phyloP scores from a whole-genome alignment of 2,888 invertebrate genomes.

The Pachydiplax longipennis region DNA sequence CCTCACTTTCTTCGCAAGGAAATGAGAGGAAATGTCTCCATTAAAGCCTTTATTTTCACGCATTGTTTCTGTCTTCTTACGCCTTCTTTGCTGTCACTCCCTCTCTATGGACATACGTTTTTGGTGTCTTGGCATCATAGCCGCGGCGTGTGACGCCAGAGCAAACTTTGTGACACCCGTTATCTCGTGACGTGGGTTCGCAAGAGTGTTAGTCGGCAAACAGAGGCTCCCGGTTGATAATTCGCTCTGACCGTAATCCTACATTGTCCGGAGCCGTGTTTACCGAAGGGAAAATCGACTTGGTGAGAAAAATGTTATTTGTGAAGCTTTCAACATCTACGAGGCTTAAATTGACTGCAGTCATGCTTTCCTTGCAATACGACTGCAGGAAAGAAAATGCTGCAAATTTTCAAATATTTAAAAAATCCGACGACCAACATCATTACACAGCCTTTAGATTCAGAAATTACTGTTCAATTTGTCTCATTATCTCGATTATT shows the following conservation, averaged over 20 bases:
- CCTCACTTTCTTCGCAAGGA: no score
- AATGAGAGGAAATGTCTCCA: neutral
- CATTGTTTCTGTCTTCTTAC: no score
- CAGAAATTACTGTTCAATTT: no score
- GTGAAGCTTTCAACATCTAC: neutral
- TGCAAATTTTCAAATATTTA: no score
- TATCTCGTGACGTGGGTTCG: neutral
- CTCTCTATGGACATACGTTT: neutral
- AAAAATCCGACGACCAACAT: no score
- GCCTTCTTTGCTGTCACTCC: neutral
- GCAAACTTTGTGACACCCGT: slow-evolving; percentile 36
- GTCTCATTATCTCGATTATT: no score
- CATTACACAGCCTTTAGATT: no score
- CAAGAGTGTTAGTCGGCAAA: neutral
- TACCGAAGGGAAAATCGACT: slow-evolving; percentile 5
- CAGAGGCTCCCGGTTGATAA: slow-evolving; percentile 25
- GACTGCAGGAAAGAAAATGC: no score
- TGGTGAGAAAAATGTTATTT: neutral
- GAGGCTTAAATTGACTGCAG: neutral
- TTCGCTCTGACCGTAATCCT: neutral
- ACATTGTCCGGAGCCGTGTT: neutral
- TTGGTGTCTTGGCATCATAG: neutral
- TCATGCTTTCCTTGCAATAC: neutral
- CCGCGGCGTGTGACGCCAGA: neutral
- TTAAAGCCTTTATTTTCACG: neutral